Evolutionary conservation across 2,888 invertebrate species (phyloP).

Genomic region (Iselma pallidipennis): DNA sequence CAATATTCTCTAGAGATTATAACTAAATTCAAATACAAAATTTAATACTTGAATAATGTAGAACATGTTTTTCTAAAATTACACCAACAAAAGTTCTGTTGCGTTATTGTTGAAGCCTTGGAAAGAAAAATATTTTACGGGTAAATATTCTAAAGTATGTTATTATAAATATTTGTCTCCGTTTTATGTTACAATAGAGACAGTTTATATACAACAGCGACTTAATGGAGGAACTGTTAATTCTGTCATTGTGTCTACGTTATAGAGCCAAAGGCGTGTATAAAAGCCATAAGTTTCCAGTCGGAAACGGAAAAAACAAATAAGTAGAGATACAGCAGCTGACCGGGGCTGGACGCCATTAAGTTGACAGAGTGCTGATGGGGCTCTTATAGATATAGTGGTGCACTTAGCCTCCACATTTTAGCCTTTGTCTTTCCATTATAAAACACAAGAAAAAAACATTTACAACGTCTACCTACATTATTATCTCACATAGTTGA

Average conservation of each 20-base stretch:
- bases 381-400: slow-evolving; percentile 30
- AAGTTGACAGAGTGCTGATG: slow-evolving; percentile 43
- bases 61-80: too few relatives aligned
- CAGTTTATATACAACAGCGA: background rate
- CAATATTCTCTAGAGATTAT: too few relatives aligned
- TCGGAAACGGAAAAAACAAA: slow-evolving; percentile 43
- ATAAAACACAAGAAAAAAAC: background rate
- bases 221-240: background rate
- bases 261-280: slow-evolving; percentile 36
- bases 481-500: background rate
- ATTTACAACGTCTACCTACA: background rate
- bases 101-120: too few relatives aligned
- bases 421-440: slow-evolving; percentile 15
- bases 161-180: background rate
- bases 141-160: too few relatives aligned
- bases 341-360: slow-evolving; percentile 40
- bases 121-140: too few relatives aligned
- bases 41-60: too few relatives aligned
- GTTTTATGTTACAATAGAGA: background rate
- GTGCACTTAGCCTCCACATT: slow-evolving; percentile 23
- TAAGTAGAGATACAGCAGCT: slow-evolving; percentile 40
- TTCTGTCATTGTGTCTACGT: slow-evolving; percentile 1
- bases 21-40: too few relatives aligned
- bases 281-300: slow-evolving; percentile 42
- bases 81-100: too few relatives aligned